Evolutionary conservation across 2,888 invertebrate genomes (phyloP).

Genomic region (Penaeus monodon): DNA sequence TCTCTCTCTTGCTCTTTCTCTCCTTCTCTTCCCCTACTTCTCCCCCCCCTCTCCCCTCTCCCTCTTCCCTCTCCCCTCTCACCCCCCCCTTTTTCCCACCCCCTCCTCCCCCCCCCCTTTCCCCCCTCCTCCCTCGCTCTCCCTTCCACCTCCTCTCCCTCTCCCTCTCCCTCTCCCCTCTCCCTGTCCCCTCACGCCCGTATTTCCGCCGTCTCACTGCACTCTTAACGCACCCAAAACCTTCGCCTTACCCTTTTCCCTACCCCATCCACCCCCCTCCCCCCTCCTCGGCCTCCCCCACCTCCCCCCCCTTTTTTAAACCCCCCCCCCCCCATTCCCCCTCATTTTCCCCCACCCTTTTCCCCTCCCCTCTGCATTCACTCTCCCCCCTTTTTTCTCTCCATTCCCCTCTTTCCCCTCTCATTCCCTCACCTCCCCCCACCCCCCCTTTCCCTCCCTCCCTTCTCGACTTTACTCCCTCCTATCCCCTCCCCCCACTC

Average conservation of each 20-base stretch:
- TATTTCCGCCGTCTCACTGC: neutral
- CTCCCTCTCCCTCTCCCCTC: neutral
- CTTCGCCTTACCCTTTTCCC: no score
- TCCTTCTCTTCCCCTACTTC: no score
- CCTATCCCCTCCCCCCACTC: neutral
- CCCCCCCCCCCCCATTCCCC: neutral
- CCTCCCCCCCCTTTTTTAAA: neutral
- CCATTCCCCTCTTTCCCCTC: neutral
- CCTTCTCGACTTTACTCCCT: no score
- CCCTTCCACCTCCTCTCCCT: neutral
- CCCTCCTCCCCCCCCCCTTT: neutral
- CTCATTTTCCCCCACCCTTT: no score
- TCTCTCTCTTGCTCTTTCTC: no score
- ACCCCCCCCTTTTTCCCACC: neutral
- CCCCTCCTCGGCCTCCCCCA: neutral
- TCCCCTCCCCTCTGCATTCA: neutral
- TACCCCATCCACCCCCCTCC: neutral
- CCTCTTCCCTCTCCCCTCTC: neutral
- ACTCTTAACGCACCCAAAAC: no score
- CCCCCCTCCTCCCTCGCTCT: neutral
- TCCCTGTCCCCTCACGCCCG: neutral
- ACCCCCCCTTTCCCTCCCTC: neutral
- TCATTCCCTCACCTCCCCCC: neutral
- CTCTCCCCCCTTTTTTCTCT: neutral
- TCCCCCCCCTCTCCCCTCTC: neutral